Conservation (phyloP, 2,797 vertebrate genomes). For the Danio albolineatus region DNA sequence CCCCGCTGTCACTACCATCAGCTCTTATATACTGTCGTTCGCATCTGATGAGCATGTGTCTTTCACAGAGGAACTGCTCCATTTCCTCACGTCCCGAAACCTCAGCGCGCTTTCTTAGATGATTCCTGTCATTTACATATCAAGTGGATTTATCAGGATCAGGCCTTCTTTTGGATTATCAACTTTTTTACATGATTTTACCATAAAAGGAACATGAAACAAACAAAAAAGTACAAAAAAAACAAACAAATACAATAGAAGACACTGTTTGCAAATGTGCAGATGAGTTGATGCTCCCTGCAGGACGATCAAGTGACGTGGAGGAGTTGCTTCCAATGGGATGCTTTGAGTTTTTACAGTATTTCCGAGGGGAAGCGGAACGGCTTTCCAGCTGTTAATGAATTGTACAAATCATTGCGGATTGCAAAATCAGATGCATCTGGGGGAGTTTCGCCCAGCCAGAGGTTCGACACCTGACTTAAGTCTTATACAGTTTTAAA, state of each 20-base stretch:
- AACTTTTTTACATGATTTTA: constrained; percentile 60
- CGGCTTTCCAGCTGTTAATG: constrained; percentile 67
- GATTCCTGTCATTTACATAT: constrained; percentile 51
- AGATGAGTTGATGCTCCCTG: constrained; percentile 69
- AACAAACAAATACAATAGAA: constrained; percentile 1
- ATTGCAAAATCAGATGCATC: constrained; percentile 53
- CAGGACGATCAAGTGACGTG: constrained; percentile 66
- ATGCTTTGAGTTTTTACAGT: constrained; percentile 67
- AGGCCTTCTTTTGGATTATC: constrained; percentile 61
- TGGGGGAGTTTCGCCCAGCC: constrained; percentile 56
- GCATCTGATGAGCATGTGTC: constrained; percentile 60
- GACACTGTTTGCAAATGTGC: constrained; percentile 58
- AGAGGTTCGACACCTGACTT: constrained; percentile 62
- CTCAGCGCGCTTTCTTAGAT: constrained; percentile 66
- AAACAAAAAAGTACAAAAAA: constrained; percentile 58
- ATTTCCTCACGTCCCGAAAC: constrained; percentile 60
- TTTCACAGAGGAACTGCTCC: constrained; percentile 31
- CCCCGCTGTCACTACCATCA: constrained; percentile 59
- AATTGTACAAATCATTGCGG: constrained; percentile 64
- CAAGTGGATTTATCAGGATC: constrained; percentile 61
- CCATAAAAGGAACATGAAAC: constrained; percentile 57
- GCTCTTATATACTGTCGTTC: constrained; percentile 41
- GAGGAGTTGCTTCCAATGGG: constrained; percentile 67
- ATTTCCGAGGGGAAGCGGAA: constrained; percentile 62
- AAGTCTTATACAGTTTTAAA: constrained; percentile 73